Evolutionary conservation across 1,140 invertebrate genomes (phyloP), one percentile per base, ranked within the genome.

Genomic region (Neodiprion pinetum): DNA sequence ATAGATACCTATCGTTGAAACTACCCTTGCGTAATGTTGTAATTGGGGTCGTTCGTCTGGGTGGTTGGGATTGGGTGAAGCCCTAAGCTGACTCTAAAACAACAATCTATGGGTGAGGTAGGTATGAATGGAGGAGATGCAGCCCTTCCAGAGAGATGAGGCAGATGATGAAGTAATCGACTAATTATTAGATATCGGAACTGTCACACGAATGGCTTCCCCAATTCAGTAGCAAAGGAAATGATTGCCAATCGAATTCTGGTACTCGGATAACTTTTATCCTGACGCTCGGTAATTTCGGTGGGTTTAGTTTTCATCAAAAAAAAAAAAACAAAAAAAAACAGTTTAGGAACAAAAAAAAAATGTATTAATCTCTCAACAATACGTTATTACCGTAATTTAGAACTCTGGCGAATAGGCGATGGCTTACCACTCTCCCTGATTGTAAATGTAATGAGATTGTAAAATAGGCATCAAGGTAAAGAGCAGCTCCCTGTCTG

Each of bases 91-190:
- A 14, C 70, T 14, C 70, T 71, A 49, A 71, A 71, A 48, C 48
- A 71, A 71, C 70, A 71, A 17, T 61, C 53, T 12, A 61, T 61
- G 53, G 28, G 28, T 40, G 28, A 40, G 28, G 28, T 40, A 40
- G 28, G 28, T 14, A 14, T 61, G n/a, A 40, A 40, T 40, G 28
- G 28, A 40, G 28, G 28, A 40, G 28, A 40, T 40, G 28, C 28
- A 40, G 28, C 28, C 28, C 28, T 40, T 40, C 28, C 28, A 40
- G 28, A 40, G 2, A 40, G n/a, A 61, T 17, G 53, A 71, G 47
- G 48, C 9, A 71, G 70, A 71, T 70, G 70, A 47, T 23, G 48
- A 71, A 49, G 70, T 71, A 48, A 71, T 71, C 48, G 21, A 40
- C 9, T 71, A 71, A 71, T 71, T 71, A 49, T 40, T 28, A 50